Base-by-base conservation (phyloP, 2,113 vertebrate genomes). In the Alces alces region DNA sequence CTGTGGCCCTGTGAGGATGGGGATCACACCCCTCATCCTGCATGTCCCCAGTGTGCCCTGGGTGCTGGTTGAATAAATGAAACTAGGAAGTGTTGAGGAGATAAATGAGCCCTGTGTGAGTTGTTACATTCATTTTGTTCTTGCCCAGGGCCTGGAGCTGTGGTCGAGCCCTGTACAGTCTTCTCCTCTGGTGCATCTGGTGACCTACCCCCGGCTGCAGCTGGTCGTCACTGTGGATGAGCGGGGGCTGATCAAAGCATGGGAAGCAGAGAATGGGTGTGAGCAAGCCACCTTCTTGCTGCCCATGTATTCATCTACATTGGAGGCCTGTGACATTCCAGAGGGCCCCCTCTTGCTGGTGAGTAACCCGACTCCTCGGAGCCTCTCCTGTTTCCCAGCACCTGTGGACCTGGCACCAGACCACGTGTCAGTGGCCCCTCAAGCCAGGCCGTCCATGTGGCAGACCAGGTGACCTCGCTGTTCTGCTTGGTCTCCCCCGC, bases 141-240 rank as follows among this genome's bases (percentile, higher is more conserved):
- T 58, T 89, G 11, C 58, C 15, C 86, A 99, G 99, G 99, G 98
- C 70, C 83, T 95, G 7, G 97, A 98, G 95, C 93, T 99, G 73
- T 98, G 98, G 99, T 98, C 98, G 54, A 99, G 99, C 73, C 98
- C 99, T 61, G 89, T 84, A 11, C 98, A 99, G 96, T 98, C 97
- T 78, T 91, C 70, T 43, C 98, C 99, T 28, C 87, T 99, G 96
- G 97, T 97, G 16, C 96, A 93, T 36, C 97, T 99, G 50, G 70
- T 98, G 15, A 70, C 95, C 8, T 98, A 99, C 33, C 98, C 97
- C 19, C 73, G 95, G 91, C 89, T 33, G 73, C 96, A 98, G 2
- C 95, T 99, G 27, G 97, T 98, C 9, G 94, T 99, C 95, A 99
- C 99, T 0, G 86, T 98, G 36, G 98, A 98, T 73, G 97, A 45